A percentile compares a stretch with the other conserved stretches of the same genome.
These are phyloP conservation scores for Spodoptera picta DNA, from an alignment of 2,888 invertebrate genomes.

Conservation along the genomic window DNA sequence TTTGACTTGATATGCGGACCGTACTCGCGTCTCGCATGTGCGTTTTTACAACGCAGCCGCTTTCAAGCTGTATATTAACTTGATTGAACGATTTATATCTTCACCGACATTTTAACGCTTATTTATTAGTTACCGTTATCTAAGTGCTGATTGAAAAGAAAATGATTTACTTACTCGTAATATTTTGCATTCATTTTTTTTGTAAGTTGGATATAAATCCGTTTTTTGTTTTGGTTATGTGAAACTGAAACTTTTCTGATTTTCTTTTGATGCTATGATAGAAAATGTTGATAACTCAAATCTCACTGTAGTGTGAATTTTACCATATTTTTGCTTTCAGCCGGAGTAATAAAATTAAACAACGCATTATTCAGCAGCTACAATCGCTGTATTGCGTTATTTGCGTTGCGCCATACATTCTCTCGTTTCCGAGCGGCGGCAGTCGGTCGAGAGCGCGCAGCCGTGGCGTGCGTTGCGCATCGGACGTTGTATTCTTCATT, in stretches of 20 bases:
- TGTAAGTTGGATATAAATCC: too few relatives aligned
- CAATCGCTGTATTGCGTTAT: slow-evolving; percentile 51
- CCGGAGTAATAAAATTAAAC: slow-evolving; percentile 18
- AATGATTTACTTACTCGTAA: too few relatives aligned
- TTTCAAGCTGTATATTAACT: slow-evolving; percentile 39
- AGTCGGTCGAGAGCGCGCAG: slow-evolving; percentile 64
- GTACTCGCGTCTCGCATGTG: slow-evolving; percentile 18
- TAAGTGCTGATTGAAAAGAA: too few relatives aligned
- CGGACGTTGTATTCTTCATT: slow-evolving; percentile 44
- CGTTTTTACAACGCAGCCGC: slow-evolving; percentile 40
- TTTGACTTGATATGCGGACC: slow-evolving; percentile 42
- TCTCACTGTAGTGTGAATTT: slow-evolving; percentile 10
- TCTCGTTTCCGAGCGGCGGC: slow-evolving; percentile 52
- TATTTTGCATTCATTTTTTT: too few relatives aligned
- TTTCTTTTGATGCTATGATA: neutral
- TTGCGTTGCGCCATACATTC: slow-evolving; percentile 55
- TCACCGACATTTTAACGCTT: too few relatives aligned
- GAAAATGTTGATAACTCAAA: neutral
- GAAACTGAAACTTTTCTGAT: neutral
- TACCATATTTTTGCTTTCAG: slow-evolving; percentile 29
- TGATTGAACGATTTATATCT: neutral
- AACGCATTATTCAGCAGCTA: slow-evolving; percentile 48
- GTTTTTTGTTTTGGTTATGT: too few relatives aligned
- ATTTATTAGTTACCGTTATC: too few relatives aligned
- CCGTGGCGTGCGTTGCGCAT: slow-evolving; percentile 60